Percentiles rank a stretch among this genome's conserved stretches.
Evolutionary conservation across 2,797 vertebrate genomes (phyloP).

Genomic region (Meriones psammophilus): DNA sequence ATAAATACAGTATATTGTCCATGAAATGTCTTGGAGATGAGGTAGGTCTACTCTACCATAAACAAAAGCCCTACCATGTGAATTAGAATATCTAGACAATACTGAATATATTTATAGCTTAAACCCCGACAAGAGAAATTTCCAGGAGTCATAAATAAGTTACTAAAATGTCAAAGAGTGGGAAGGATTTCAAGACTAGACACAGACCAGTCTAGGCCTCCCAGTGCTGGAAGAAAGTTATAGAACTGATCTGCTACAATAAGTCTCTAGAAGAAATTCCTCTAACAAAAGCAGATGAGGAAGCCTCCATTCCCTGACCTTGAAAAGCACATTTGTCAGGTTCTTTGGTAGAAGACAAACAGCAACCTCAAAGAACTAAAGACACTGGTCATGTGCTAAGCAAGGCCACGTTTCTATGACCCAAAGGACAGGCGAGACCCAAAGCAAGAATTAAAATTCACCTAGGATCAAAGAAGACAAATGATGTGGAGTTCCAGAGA

Average conservation of each 20-base stretch:
- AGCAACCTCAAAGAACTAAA: not conserved
- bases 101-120: constrained; percentile 35
- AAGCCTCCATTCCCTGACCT: not conserved
- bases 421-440: not conserved
- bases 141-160: constrained; percentile 29
- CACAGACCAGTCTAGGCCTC: not conserved
- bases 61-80: constrained; percentile 21
- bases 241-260: not conserved
- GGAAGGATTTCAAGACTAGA: not conserved
- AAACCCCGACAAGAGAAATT: constrained; percentile 9
- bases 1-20: not conserved
- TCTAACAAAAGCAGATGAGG: not conserved
- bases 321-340: not conserved
- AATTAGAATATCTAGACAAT: not conserved
- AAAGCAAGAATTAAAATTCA: constrained; percentile 53
- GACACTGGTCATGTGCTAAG: not conserved
- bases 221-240: not conserved
- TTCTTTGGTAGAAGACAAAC: constrained; percentile 19
- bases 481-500: not conserved
- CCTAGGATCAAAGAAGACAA: not conserved
- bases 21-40: not conserved
- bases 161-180: not conserved
- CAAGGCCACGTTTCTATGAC: not conserved
- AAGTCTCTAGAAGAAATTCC: not conserved
- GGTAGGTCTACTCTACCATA: not conserved